phyloP scores from a whole-genome alignment of 2,888 invertebrate species.

The Sesia apiformis region DNA sequence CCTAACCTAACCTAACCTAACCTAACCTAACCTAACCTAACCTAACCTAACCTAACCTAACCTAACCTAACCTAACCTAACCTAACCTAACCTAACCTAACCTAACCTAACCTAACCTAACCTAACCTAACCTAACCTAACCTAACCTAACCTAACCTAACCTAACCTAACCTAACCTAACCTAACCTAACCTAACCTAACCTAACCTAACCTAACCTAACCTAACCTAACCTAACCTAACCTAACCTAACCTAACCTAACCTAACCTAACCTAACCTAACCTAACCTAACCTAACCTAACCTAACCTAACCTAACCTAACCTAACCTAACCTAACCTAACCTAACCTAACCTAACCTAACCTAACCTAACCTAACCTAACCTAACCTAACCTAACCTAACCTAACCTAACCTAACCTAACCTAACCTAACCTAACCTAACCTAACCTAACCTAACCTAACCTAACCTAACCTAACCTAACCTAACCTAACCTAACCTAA shows the following conservation, averaged over 20 bases:
- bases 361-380: conserved; percentile 1
- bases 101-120: conserved; percentile 1
- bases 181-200: conserved; percentile 1
- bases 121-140: conserved; percentile 1
- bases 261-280: conserved; percentile 1
- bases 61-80: conserved; percentile 1
- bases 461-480: conserved; percentile 1
- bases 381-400: conserved; percentile 1
- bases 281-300: conserved; percentile 1
- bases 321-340: conserved; percentile 1
- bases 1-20: conserved; percentile 9
- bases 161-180: conserved; percentile 1
- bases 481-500: conserved; percentile 1
- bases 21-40: conserved; percentile 9
- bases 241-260: conserved; percentile 1
- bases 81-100: conserved; percentile 1
- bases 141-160: conserved; percentile 1
- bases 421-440: conserved; percentile 1
- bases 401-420: conserved; percentile 1
- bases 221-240: conserved; percentile 1
- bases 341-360: conserved; percentile 1
- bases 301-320: conserved; percentile 1
- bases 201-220: conserved; percentile 1
- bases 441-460: conserved; percentile 1
- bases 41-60: conserved; percentile 1